These are phyloP conservation scores for Gymnodraco acuticeps DNA, from an alignment of 2,797 vertebrate genomes.

Conservation along the genomic window DNA sequence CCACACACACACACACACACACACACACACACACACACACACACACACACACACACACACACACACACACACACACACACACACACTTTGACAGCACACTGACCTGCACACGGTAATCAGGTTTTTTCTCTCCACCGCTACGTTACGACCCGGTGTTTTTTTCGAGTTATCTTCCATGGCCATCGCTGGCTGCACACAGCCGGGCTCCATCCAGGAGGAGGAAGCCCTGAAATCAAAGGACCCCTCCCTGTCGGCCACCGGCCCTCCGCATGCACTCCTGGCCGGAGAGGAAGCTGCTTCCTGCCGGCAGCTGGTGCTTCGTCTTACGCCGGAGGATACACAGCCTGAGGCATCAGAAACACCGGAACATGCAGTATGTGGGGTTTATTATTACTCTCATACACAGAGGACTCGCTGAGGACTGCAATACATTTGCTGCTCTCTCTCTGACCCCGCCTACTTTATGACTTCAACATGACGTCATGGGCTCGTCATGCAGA, in stretches of 20 bases:
- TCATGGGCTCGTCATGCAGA: conserved; percentile 45
- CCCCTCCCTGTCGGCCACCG: conserved; percentile 73
- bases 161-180: conserved; percentile 89
- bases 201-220: conserved; percentile 85
- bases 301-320: conserved; percentile 20
- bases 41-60: too few relatives aligned
- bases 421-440: conserved; percentile 10
- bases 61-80: neutral
- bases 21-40: too few relatives aligned
- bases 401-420: conserved; percentile 32
- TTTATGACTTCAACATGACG: conserved; percentile 64
- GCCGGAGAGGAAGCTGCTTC: conserved; percentile 39
- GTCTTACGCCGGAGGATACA: neutral
- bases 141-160: conserved; percentile 88
- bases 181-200: conserved; percentile 89
- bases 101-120: conserved; percentile 96
- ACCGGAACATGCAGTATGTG: neutral
- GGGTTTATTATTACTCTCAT: conserved; percentile 18
- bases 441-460: conserved; percentile 45
- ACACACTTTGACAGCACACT: conserved; percentile 9
- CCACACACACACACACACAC: neutral
- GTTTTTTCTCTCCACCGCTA: conserved; percentile 93
- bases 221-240: conserved; percentile 65
- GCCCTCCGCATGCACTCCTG: conserved; percentile 56
- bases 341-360: conserved; percentile 1